Conservation (phyloP, 2,797 vertebrate genomes). For the Eulemur coronatus region DNA sequence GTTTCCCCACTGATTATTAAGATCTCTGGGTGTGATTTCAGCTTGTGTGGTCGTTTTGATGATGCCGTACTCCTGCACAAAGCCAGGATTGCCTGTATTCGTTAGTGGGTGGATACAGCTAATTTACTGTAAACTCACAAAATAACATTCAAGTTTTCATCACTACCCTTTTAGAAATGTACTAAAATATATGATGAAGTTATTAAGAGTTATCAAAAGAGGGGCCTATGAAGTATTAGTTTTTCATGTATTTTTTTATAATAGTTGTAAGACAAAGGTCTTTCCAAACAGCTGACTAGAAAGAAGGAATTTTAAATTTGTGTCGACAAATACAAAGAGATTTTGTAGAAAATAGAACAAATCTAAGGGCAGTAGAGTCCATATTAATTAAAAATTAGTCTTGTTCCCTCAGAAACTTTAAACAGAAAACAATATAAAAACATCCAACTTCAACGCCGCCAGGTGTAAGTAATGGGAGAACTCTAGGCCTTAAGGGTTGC, state of each 20-base stretch:
- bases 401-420: background rate
- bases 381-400: background rate
- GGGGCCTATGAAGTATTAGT: background rate
- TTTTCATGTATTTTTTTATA: background rate
- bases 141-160: background rate
- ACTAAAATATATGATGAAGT: background rate
- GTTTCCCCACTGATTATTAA: background rate
- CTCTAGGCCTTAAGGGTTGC: background rate
- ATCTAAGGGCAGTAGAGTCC: background rate
- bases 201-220: background rate
- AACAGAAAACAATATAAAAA: background rate
- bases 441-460: background rate
- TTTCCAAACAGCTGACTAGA: background rate
- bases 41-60: background rate
- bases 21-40: background rate
- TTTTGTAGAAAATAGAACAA: background rate
- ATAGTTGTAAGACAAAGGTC: background rate
- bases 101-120: background rate
- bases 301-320: conserved; percentile 32
- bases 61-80: background rate
- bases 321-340: background rate
- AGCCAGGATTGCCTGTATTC: background rate
- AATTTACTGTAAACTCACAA: background rate
- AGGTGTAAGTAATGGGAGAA: background rate
- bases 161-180: conserved; percentile 25